Evolutionary conservation across 2,113 vertebrate species (phyloP).

Genomic region (Zapus hudsonius): DNA sequence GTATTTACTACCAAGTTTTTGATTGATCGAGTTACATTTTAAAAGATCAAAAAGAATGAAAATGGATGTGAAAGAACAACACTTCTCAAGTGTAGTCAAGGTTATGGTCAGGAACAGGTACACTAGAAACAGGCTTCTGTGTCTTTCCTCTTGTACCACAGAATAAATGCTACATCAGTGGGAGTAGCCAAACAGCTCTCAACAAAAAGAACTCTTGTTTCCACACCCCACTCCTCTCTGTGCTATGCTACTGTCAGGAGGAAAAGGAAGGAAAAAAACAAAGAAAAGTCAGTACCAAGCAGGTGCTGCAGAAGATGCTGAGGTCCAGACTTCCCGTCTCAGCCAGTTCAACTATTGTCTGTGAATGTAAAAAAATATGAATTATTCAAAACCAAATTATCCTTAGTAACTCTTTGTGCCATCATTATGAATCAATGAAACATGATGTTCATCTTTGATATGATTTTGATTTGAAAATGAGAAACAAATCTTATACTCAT

Average conservation of each 20-base stretch:
- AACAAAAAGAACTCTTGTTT: neutral
- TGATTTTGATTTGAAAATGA: constrained; percentile 39
- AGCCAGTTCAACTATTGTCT: constrained; percentile 99
- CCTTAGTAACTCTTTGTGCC: neutral
- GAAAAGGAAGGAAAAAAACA: neutral
- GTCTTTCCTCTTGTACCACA: neutral
- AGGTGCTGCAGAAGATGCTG: constrained; percentile 99
- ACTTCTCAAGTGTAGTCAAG: neutral
- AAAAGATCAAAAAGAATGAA: constrained; percentile 18
- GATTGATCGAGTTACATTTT: constrained; percentile 26
- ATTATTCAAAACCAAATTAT: constrained; percentile 56
- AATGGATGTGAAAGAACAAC: neutral
- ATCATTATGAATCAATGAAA: constrained; percentile 38
- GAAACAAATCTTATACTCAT: constrained; percentile 23
- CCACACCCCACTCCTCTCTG: neutral
- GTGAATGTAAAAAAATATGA: constrained; percentile 63
- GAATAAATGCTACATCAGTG: neutral
- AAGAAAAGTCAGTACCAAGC: constrained; percentile 91
- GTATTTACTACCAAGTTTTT: constrained; percentile 33
- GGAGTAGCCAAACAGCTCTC: neutral
- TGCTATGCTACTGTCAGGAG: neutral
- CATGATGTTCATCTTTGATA: neutral
- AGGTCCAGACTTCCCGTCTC: constrained; percentile 98
- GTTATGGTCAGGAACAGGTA: neutral
- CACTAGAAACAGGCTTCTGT: neutral